Evolutionary conservation across 2,797 vertebrate genomes (phyloP), one percentile per base, ranked within the genome.

Genomic region (Australoheros facetus): DNA sequence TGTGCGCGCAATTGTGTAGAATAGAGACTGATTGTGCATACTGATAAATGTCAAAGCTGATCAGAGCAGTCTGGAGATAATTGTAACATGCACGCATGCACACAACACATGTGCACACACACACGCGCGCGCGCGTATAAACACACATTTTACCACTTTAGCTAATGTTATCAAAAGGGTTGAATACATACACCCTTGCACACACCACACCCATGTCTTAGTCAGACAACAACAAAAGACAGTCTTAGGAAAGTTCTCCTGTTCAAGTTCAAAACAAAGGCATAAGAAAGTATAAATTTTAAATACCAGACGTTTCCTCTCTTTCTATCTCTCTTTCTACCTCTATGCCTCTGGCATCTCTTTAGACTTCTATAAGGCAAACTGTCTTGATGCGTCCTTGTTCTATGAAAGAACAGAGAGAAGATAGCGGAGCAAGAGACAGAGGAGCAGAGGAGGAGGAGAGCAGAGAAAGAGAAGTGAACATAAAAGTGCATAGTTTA

Each of bases 241-340:
- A 93, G 91, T 94, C 92, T 93, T 88, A 16, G 26, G 92, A 94
- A 96, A 98, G 94, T 97, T 98, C 95, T 95, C 91, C 94, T 97
- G 95, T 97, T 99, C 98, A 99, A 98, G 98, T 99, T 98, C 97
- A 99, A 97, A 98, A 98, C 98, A 99, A 99, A 99, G 98, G 96
- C 98, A 97, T 96, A 96, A 97, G 95, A 91, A 97, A 97, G 96
- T 97, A 99, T 99, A 99, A 97, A 99, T 99, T 98, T 99, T 99
- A 99, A 99, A 99, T 97, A 98, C 94, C 95, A 96, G 95, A 95
- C 96, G 93, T 98, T 97, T 98, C 96, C 91, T 93, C 90, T 91
- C 96, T 93, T 92, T 95, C 93, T 90, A 87, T 90, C 92, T 92
- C 78, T 93, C 92, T 94, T 97, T 95, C 91, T 96, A 93, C 91